Base-by-base conservation (phyloP, 2,888 invertebrate genomes). In the Odontocolon sp. region DNA sequence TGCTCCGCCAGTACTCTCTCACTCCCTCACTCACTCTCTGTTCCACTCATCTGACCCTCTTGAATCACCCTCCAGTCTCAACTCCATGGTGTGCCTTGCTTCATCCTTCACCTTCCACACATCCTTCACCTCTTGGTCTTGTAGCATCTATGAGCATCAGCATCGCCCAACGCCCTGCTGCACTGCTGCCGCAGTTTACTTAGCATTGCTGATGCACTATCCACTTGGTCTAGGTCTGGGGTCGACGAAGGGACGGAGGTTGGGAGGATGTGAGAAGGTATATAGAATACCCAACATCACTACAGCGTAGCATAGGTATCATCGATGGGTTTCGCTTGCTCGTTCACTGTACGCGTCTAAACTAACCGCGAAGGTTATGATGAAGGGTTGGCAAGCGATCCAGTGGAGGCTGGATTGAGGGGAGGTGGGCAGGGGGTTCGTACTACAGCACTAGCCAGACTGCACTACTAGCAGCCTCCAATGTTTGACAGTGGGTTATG, bases 171-270 rank as follows among this genome's bases (percentile, higher is more conserved):
- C 31, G 33, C 28, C 11, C 63, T 52, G 31, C 38, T 16, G 33
- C 50, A 11, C 69, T 77, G 83, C 83, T 82, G 78, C 80, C 84
- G 80, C 84, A 85, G 88, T 88, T 88, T 87, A 84, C 88, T 88
- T 87, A 87, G 86, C 88, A 87, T 87, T 87, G 87, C 86, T 86
- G 87, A 89, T 89, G 86, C 87, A 87, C 87, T 84, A 85, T 84
- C 85, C 85, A 79, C 79, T 81, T 78, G 66, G 74, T 47, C 31
- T 67, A 18, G 59, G 50, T 50, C 21, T 47, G 47, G 57, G 38
- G 52, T 45, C 28, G 31, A 57, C 63, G 74, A 64, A 33, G 38
- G 18, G 59, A 26, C 36, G 9, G n/a, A 9, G 21, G 36, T 3
- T 28, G 14, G 42, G 47, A 26, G 26, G 26, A 16, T 23, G 38